phyloP scores from a whole-genome alignment of 2,113 vertebrate genomes.

The Rhegmatorhina hoffmannsi region DNA sequence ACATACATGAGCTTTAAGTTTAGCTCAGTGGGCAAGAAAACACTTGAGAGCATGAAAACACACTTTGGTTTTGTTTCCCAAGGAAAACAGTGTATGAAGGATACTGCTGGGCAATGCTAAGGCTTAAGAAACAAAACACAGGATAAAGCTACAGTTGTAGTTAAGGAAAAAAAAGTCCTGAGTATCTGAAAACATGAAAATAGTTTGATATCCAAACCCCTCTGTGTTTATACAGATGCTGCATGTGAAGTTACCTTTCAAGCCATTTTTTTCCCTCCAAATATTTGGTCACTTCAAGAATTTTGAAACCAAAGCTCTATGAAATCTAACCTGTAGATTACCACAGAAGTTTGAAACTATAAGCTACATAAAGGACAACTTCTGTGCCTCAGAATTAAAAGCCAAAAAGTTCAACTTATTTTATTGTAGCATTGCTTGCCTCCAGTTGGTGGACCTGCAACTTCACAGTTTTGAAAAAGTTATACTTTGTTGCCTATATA shows the following conservation, averaged over 20 bases:
- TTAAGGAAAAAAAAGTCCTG: slow-evolving; percentile 5
- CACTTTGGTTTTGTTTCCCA: slow-evolving; percentile 50
- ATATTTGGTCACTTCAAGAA: slow-evolving; percentile 24
- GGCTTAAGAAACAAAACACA: neutral
- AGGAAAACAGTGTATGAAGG: neutral
- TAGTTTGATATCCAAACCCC: neutral
- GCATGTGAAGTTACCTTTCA: neutral
- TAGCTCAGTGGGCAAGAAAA: neutral
- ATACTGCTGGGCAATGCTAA: neutral
- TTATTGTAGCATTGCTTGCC: neutral
- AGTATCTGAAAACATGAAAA: neutral
- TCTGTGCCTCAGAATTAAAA: neutral
- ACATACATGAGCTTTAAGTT: neutral
- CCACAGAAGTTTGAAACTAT: neutral
- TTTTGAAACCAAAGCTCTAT: neutral
- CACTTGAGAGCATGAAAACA: neutral
- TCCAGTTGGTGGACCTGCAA: neutral
- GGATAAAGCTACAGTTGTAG: slow-evolving; percentile 21
- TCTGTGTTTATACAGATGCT: neutral
- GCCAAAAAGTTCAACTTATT: neutral
- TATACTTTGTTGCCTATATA: neutral
- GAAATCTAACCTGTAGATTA: neutral
- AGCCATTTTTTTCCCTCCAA: neutral
- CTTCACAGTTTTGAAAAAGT: neutral
- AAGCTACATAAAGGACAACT: neutral